Evolutionary conservation across 1,140 invertebrate genomes (phyloP).

Genomic region (Daktulosphaira vitifoliae): DNA sequence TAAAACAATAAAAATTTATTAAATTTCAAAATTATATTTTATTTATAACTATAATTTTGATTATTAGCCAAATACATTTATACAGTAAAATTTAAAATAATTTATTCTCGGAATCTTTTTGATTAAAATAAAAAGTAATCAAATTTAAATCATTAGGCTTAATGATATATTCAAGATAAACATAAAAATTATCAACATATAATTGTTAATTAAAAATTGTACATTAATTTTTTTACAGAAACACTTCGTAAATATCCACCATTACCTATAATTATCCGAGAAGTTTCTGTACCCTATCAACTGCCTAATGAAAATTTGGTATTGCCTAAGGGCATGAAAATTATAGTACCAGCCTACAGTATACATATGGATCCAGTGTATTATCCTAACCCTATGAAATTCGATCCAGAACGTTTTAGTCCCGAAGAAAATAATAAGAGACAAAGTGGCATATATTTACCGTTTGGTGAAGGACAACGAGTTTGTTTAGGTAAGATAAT

Average conservation of each 20-base stretch:
- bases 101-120: too few relatives aligned
- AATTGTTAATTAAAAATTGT: too few relatives aligned
- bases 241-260: constrained; percentile 51
- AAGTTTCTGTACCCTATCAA: constrained; percentile 48
- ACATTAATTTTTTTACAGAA: constrained; percentile 46
- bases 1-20: too few relatives aligned
- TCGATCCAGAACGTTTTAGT: constrained; percentile 49
- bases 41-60: too few relatives aligned
- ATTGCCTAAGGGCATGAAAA: constrained; percentile 43
- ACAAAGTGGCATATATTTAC: constrained; percentile 45
- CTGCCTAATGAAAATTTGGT: constrained; percentile 43
- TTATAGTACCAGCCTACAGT: constrained; percentile 45
- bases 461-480: constrained; percentile 50
- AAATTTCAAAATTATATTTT: too few relatives aligned
- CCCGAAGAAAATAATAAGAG: constrained; percentile 42
- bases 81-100: too few relatives aligned
- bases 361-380: constrained; percentile 51
- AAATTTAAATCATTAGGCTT: too few relatives aligned
- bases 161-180: too few relatives aligned
- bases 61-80: too few relatives aligned
- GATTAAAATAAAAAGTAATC: too few relatives aligned
- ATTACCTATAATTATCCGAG: constrained; percentile 44
- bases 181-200: too few relatives aligned
- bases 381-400: constrained; percentile 50
- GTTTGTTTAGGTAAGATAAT: constrained; percentile 45